Base-by-base conservation (phyloP, 2,113 vertebrate genomes). In the Myiozetetes cayanensis region DNA sequence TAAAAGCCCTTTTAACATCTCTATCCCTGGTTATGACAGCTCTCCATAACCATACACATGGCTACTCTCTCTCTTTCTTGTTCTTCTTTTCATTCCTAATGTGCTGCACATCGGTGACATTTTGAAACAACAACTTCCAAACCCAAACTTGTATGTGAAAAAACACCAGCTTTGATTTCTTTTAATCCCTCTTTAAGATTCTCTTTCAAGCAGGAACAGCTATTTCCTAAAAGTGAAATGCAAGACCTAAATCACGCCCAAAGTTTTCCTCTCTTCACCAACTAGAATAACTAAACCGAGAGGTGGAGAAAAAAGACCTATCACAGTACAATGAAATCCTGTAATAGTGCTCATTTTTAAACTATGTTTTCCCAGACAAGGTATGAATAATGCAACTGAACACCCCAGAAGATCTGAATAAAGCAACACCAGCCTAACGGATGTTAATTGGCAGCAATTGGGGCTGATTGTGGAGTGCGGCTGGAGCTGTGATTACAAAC, bases 391-490 rank as follows among this genome's bases (percentile, higher is more conserved):
- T 97, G 94, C 83, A 93, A 90, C 81, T 68, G 65, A 97, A 97
- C 93, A 88, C 53, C 80, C 56, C 77, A 82, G 91, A 97, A 92
- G 35, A 89, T 96, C 93, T 96, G 87, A 96, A 96, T 96, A 95
- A 97, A 95, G 96, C 94, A 96, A 78, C 96, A 94, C 87, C 96
- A 97, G 84, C 80, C 44, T 65, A 90, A 96, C 41, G 17, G 96
- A 93, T 92, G 95, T 82, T 98, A 98, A 98, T 97, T 98, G 98
- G 81, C 94, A 89, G 49, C 97, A 97, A 98, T 97, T 97, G 96
- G 96, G n/a, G 71, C 71, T 97, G 96, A 97, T 97, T 98, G 97
- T 89, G 96, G 95, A 97, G 97, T 93, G 85, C 4, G 14, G 87
- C 90, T 97, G 91, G 89, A 98, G 93, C 96, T 93, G 75, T 96